Conservation (phyloP, 2,113 vertebrate genomes). For the Procapra przewalskii region DNA sequence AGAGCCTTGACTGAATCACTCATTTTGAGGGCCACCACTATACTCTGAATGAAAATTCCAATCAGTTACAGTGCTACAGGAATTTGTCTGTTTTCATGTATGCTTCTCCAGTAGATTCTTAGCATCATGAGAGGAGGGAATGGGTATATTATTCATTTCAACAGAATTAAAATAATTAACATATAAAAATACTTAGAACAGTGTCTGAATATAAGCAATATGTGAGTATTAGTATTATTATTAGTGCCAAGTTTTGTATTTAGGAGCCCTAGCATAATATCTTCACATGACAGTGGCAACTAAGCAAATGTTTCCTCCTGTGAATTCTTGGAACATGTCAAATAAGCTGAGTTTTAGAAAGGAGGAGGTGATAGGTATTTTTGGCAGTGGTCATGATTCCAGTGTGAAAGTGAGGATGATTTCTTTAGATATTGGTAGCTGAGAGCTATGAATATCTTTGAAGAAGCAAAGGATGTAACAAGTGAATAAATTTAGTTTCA, state of each 20-base stretch:
- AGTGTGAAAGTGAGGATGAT: neutral
- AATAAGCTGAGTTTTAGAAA: neutral
- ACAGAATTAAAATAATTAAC: conserved; percentile 1
- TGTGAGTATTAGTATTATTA: neutral
- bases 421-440: neutral
- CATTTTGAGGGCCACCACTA: neutral
- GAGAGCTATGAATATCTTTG: neutral
- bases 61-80: neutral
- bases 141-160: neutral
- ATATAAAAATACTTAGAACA: neutral
- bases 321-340: neutral
- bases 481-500: neutral
- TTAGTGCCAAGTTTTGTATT: neutral
- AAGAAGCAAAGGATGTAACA: neutral
- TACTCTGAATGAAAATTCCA: neutral
- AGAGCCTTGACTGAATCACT: neutral
- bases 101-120: neutral
- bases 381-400: neutral
- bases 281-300: neutral
- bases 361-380: neutral
- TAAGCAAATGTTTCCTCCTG: neutral
- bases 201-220: neutral
- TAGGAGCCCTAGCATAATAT: neutral
- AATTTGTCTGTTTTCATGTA: neutral
- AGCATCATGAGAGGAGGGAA: neutral